Evolutionary conservation across 2,113 vertebrate genomes (phyloP).

Genomic region (Casuarius casuarius): DNA sequence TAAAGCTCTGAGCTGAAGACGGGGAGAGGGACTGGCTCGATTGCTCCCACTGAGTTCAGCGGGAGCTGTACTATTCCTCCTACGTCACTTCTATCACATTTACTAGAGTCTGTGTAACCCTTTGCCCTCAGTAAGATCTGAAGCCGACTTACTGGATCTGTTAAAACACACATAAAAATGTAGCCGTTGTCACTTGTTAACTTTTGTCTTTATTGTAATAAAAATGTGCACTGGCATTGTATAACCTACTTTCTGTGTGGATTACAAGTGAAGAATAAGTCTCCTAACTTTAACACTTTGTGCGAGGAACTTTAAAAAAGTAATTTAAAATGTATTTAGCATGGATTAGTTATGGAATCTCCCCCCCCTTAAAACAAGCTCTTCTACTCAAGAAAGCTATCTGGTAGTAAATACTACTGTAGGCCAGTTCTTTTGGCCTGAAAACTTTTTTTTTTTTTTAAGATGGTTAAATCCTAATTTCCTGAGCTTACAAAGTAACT

Average conservation of each 20-base stretch:
- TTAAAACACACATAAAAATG: neutral
- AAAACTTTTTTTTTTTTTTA: neutral
- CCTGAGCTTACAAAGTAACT: neutral
- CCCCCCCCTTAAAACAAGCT: neutral
- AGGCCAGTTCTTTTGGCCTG: neutral
- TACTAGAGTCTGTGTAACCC: neutral
- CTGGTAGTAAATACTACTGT: no score
- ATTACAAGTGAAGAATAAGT: neutral
- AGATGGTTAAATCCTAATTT: neutral
- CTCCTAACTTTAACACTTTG: fast-evolving
- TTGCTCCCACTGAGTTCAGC: fast-evolving
- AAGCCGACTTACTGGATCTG: neutral
- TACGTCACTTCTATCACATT: neutral
- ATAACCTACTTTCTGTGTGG: neutral
- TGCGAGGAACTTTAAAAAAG: neutral
- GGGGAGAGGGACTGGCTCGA: neutral
- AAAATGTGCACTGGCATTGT: neutral
- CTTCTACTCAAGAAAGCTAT: neutral
- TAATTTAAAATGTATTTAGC: neutral
- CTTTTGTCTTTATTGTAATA: neutral
- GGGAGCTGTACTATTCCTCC: fast-evolving
- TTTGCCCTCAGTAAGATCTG: neutral
- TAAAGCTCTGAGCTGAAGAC: neutral
- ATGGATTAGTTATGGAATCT: neutral
- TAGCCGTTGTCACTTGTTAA: neutral